phyloP scores from a whole-genome alignment of 1,140 invertebrate genomes.

The Drosophila asahinai region DNA sequence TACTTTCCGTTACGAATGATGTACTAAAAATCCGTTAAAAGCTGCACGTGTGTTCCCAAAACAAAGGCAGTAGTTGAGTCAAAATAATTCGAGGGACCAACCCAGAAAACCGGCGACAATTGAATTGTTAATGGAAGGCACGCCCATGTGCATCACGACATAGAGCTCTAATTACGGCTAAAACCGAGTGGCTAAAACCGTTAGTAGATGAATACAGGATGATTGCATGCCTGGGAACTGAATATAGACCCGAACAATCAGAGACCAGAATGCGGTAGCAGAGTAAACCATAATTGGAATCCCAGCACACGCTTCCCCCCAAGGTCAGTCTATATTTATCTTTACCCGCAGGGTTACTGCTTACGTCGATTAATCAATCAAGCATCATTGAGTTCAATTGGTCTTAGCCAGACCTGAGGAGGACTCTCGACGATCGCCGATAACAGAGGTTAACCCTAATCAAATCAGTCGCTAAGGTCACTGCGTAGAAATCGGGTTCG shows the following conservation, averaged over 20 bases:
- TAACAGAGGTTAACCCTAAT: slow-evolving; percentile 73
- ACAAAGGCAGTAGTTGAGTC: slow-evolving; percentile 12
- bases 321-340: slow-evolving; percentile 26
- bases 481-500: slow-evolving; percentile 63
- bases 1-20: not conserved
- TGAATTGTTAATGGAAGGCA: slow-evolving; percentile 43
- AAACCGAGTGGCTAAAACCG: slow-evolving; percentile 26
- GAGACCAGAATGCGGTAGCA: slow-evolving; percentile 26
- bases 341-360: slow-evolving; percentile 15
- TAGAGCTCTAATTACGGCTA: slow-evolving; percentile 46
- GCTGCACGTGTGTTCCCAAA: slow-evolving; percentile 49
- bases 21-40: not conserved
- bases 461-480: slow-evolving; percentile 47
- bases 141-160: slow-evolving; percentile 60
- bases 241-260: slow-evolving; percentile 46
- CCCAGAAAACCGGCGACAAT: slow-evolving; percentile 33
- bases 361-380: slow-evolving; percentile 51
- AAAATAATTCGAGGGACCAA: slow-evolving; percentile 17
- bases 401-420: slow-evolving; percentile 51
- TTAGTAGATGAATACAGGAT: slow-evolving; percentile 62
- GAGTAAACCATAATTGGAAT: slow-evolving; percentile 31
- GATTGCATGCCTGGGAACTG: slow-evolving; percentile 64
- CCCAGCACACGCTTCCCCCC: slow-evolving; percentile 3
- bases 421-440: slow-evolving; percentile 59
- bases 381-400: slow-evolving; percentile 60